Evolutionary conservation across 2,797 vertebrate genomes (phyloP), one percentile per base, ranked within the genome.

Genomic region (Gephyroberyx darwinii): DNA sequence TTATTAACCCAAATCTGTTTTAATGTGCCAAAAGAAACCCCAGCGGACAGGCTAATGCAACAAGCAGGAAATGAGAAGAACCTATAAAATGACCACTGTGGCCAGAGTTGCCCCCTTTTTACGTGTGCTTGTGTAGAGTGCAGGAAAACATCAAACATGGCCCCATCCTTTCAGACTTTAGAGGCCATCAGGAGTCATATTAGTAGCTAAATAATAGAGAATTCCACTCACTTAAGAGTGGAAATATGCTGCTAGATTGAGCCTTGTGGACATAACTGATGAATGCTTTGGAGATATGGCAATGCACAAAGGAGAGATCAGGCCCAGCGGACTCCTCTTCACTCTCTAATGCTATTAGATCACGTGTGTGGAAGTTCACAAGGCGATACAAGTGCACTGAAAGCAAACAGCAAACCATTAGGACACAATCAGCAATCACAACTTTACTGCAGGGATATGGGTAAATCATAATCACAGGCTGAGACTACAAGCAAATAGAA

Each of bases 1-100:
- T 93, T 92, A 93, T 93, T 93, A 88, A 93, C 83, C 87, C 78
- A 91, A 91, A 92, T 92, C 90, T 90, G 87, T 89, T 91, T 91
- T 92, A 92, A 93, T 92, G 91, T 92, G 92, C 90, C 82, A 91
- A 92, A 92, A 88, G 90, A 92, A 91, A 87, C 80, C 91, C 91
- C 89, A 67, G 71, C 14, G 86, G 89, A 63, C 31, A 19, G 65
- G 80, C 92, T 93, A 93, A 93, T 93, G 92, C 91, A 91, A 90
- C 85, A 72, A 85, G 82, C 91, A 90, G 91, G 91, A 93, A 93
- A 89, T 50, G 60, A 89, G 74, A 61, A 83, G 85, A 89, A 80
- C 65, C 78, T 89, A 87, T 87, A 85, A 88, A 89, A 89, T 90
- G 90, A 89, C 86, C 84, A 79, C 76, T 31, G 84, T 78, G 86